Base-by-base conservation (phyloP, 1,140 invertebrate species). In the Ericerus pela region DNA sequence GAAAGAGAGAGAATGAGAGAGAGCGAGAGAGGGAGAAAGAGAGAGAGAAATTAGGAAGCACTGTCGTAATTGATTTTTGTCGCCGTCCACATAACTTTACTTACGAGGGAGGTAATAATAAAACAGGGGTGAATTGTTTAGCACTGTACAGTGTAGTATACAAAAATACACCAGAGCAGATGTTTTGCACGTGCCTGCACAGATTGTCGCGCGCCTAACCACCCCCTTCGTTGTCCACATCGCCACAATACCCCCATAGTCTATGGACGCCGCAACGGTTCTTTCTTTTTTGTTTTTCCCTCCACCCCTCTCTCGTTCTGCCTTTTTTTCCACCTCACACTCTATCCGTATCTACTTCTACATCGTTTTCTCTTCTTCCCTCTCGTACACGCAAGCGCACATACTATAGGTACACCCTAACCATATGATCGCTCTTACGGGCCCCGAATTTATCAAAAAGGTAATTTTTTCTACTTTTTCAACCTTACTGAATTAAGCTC, bases 401-500 rank as follows among this genome's bases (percentile, higher is more conserved):
- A n/a, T n/a, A n/a, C n/a, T n/a, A n/a, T n/a, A n/a, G n/a, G n/a
- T n/a, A n/a, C n/a, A n/a, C n/a, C n/a, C 41, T 24, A 14, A 47
- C 41, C 41, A 47, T 47, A 18, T 47, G 41, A 47, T 47, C 41
- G n/a, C n/a, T n/a, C n/a, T n/a, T n/a, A n/a, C 41, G 20, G 41
- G 20, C 41, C 37, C 41, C 41, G 41, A 47, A 47, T 24, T 47
- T 47, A 47, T 47, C n/a, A n/a, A 47, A 47, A 47, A 47, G 41
- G 41, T 47, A 47, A 47, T 47, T 47, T 47, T 47, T 47, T 47
- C 41, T 47, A 47, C 20, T n/a, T 41, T 41, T 41, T 24, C 41
- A 47, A 47, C 41, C 41, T 47, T 47, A 47, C 41, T 47, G 41
- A 47, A 47, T 47, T 47, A 47, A 47, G 41, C 41, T 47, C 26